Evolutionary conservation across 2,113 vertebrate genomes (phyloP).

Genomic region (Grammomys dolichurus): DNA sequence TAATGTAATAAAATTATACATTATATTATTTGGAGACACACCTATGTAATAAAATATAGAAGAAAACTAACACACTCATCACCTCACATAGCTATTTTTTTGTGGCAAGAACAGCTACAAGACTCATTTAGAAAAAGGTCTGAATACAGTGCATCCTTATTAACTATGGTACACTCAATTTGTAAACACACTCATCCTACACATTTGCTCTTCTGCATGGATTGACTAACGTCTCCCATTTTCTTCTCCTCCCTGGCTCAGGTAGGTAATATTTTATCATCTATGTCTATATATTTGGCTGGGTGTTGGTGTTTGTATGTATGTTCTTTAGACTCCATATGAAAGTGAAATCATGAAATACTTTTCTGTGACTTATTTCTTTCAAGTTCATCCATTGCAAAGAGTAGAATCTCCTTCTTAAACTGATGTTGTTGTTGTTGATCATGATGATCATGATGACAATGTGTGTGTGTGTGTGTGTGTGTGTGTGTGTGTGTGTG

Average conservation of each 20-base stretch:
- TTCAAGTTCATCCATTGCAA: neutral
- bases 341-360: neutral
- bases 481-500: neutral
- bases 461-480: neutral
- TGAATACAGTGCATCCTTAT: neutral
- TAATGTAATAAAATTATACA: neutral
- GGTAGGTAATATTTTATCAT: neutral
- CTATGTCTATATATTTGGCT: neutral
- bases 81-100: neutral
- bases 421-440: neutral
- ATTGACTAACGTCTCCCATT: neutral
- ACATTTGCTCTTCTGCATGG: neutral
- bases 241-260: neutral
- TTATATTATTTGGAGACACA: neutral
- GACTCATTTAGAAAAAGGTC: neutral
- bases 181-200: neutral
- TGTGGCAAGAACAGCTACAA: neutral
- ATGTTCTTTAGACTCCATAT: neutral
- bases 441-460: neutral
- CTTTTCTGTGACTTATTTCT: slow-evolving; percentile 22
- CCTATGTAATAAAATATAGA: neutral
- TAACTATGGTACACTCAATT: neutral
- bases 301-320: neutral
- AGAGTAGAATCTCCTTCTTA: neutral
- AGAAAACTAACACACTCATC: neutral